A percentile compares a stretch with the other conserved stretches of the same genome.
These are phyloP conservation scores for Lithophane leautieri DNA, from an alignment of 2,888 invertebrate genomes.

Conservation along the genomic window DNA sequence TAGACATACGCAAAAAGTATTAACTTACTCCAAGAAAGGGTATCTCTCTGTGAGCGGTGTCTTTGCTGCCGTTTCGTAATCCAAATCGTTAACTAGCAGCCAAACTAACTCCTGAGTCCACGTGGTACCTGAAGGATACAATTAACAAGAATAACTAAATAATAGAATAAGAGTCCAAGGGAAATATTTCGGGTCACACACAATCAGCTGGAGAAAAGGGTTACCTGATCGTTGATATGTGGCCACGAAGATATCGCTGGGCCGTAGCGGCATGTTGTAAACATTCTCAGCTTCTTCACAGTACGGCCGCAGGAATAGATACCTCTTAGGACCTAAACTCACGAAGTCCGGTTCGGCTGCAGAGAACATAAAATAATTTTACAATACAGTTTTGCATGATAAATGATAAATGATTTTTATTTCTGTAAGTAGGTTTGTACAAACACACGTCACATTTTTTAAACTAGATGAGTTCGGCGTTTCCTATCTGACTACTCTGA, in stretches of 20 bases:
- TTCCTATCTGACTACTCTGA: too few relatives aligned
- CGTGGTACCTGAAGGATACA: slow-evolving; percentile 88
- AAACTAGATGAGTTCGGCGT: too few relatives aligned
- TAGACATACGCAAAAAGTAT: background rate
- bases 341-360: slow-evolving; percentile 88
- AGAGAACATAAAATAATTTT: background rate
- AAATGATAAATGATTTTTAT: too few relatives aligned
- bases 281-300: slow-evolving; percentile 89
- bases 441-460: too few relatives aligned
- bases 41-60: slow-evolving; percentile 90
- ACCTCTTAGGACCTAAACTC: slow-evolving; percentile 92
- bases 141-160: background rate
- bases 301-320: slow-evolving; percentile 91
- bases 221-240: slow-evolving; percentile 93
- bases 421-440: too few relatives aligned
- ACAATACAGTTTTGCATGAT: too few relatives aligned
- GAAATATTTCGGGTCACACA: background rate
- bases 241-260: slow-evolving; percentile 92
- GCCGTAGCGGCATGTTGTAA: slow-evolving; percentile 91
- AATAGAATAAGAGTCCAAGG: background rate
- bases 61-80: slow-evolving; percentile 90
- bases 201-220: background rate
- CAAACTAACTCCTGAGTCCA: slow-evolving; percentile 94
- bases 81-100: slow-evolving; percentile 92
- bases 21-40: slow-evolving; percentile 92